Percentiles rank a stretch among this genome's conserved stretches.
Conservation (phyloP, 2,113 vertebrate genomes). For the Lagopus leucura region DNA sequence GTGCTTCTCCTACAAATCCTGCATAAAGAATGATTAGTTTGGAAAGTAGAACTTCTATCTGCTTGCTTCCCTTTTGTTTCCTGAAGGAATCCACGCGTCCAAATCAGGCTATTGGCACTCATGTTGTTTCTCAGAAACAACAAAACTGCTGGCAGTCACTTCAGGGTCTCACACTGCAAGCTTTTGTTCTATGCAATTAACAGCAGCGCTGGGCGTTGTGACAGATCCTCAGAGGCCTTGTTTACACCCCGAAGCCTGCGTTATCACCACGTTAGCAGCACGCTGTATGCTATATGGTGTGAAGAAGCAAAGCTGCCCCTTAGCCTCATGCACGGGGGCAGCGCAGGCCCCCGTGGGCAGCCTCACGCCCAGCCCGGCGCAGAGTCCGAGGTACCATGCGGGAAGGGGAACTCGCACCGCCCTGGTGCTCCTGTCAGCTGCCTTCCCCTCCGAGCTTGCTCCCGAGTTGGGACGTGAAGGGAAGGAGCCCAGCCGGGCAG, state of each 20-base stretch:
- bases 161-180: neutral
- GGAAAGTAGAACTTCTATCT: neutral
- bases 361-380: fast-evolving
- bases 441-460: no score
- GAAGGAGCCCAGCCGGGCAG: fast-evolving
- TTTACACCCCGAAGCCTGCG: neutral
- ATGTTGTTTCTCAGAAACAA: neutral
- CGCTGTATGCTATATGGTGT: fast-evolving
- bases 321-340: neutral
- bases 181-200: slow-evolving; percentile 31
- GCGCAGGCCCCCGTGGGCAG: fast-evolving
- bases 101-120: neutral
- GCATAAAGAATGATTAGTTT: neutral
- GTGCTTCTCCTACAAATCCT: neutral
- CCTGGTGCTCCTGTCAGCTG: fast-evolving
- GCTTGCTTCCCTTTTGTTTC: neutral
- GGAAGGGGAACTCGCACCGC: neutral
- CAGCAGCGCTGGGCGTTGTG: neutral
- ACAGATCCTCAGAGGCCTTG: neutral
- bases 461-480: fast-evolving
- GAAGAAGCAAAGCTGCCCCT: neutral
- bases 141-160: slow-evolving; percentile 21
- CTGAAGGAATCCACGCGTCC: neutral
- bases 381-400: fast-evolving
- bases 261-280: neutral